A percentile compares a stretch with the other conserved stretches of the same genome.
These are phyloP conservation scores for Thymallus thymallus DNA, from an alignment of 2,113 vertebrate species.

Conservation along the genomic window DNA sequence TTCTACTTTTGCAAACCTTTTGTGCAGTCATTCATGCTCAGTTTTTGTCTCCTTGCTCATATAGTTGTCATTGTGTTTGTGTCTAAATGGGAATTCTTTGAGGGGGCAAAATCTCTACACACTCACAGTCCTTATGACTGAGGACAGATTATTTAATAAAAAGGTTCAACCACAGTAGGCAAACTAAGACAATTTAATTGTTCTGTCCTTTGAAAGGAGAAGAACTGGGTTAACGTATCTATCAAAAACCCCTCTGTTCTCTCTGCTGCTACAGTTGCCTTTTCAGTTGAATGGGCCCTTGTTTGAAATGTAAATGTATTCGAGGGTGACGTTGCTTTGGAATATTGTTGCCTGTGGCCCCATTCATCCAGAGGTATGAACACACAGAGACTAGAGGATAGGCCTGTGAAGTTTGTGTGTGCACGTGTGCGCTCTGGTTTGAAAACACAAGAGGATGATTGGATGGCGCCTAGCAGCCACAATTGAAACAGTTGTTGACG, in stretches of 20 bases:
- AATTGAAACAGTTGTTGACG: slow-evolving; percentile 47
- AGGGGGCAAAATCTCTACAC: not conserved
- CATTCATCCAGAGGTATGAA: slow-evolving; percentile 36
- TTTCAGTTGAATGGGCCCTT: slow-evolving; percentile 61
- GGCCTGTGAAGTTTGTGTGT: no score
- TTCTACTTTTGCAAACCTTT: not conserved
- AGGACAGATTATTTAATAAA: slow-evolving; percentile 31
- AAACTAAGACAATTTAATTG: slow-evolving; percentile 18
- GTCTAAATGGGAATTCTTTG: slow-evolving; percentile 6
- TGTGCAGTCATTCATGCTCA: not conserved
- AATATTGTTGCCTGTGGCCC: slow-evolving; percentile 58
- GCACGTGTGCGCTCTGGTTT: slow-evolving; percentile 44
- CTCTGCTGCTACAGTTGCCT: slow-evolving; percentile 51
- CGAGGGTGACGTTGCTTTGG: slow-evolving; percentile 55
- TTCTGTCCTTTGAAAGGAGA: slow-evolving; percentile 40
- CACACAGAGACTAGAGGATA: slow-evolving; percentile 20
- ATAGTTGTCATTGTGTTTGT: slow-evolving; percentile 10
- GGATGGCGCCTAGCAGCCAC: slow-evolving; percentile 50
- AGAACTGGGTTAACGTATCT: slow-evolving; percentile 23
- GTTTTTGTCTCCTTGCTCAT: not conserved
- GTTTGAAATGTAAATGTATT: slow-evolving; percentile 70
- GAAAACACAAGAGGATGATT: slow-evolving; percentile 42
- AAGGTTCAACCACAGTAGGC: slow-evolving; percentile 24
- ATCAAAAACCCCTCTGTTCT: slow-evolving; percentile 57
- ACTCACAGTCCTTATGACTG: not conserved